phyloP scores from a whole-genome alignment of 2,888 invertebrate genomes.

The Pyrrhia umbra region DNA sequence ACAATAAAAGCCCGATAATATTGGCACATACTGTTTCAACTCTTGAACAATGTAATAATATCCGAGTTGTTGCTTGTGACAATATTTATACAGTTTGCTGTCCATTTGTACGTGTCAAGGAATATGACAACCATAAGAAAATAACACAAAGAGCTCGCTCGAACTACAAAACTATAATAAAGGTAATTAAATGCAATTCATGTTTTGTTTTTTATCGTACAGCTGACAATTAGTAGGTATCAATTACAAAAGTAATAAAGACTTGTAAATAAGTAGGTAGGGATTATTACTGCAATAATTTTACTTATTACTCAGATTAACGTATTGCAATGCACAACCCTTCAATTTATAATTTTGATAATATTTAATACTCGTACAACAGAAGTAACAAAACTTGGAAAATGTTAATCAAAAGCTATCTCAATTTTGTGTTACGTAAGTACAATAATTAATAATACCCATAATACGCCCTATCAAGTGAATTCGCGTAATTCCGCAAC shows the following conservation, averaged over 20 bases:
- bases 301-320: not conserved
- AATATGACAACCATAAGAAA: conserved; percentile 25
- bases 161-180: conserved; percentile 33
- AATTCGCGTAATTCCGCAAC: conserved; percentile 44
- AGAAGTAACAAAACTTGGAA: no score
- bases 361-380: no score
- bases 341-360: no score
- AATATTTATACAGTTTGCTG: conserved; percentile 48
- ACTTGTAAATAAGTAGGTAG: not conserved
- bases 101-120: conserved; percentile 42
- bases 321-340: no score
- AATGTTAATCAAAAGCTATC: no score
- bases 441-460: no score
- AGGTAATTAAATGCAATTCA: conserved; percentile 38
- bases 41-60: conserved; percentile 37
- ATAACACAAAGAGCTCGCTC: conserved; percentile 16
- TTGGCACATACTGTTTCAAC: conserved; percentile 40
- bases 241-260: conserved; percentile 8
- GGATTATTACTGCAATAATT: not conserved
- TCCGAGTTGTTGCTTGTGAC: conserved; percentile 27
- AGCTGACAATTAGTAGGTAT: conserved; percentile 10
- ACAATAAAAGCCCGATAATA: conserved; percentile 37
- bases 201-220: conserved; percentile 38
- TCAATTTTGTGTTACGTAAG: no score
- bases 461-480: conserved; percentile 23